These are phyloP conservation scores for Cheilosia vulpina DNA, from an alignment of 2,888 invertebrate species.

Conservation along the genomic window DNA sequence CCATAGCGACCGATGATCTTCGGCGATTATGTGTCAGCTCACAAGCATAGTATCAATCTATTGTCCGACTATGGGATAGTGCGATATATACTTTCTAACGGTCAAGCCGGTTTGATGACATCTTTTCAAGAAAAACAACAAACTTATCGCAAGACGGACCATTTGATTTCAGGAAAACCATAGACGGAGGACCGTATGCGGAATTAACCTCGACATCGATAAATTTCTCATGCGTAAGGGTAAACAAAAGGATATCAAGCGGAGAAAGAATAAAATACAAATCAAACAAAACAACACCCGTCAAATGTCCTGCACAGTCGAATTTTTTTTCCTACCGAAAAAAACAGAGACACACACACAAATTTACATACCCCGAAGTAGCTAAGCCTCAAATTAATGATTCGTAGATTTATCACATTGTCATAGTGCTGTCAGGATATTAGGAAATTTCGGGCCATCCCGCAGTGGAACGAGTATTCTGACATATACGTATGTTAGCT, in stretches of 20 bases:
- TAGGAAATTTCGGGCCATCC: conserved; percentile 66
- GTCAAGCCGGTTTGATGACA: conserved; percentile 67
- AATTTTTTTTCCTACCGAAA: conserved; percentile 25
- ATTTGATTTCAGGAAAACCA: conserved; percentile 43
- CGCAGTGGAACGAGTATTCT: conserved; percentile 70
- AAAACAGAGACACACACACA: conserved; percentile 10
- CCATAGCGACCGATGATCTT: conserved; percentile 70
- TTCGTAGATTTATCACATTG: conserved; percentile 78
- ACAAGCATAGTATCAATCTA: conserved; percentile 9
- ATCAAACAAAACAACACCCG: conserved; percentile 70
- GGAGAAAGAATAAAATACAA: conserved; percentile 61
- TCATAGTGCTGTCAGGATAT: conserved; percentile 74
- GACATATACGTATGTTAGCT: conserved; percentile 39
- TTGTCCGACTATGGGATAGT: conserved; percentile 45
- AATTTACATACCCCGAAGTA: conserved; percentile 51
- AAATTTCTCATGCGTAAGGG: conserved; percentile 71
- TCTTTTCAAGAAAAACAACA: conserved; percentile 37
- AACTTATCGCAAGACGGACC: conserved; percentile 18
- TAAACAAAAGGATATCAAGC: conserved; percentile 69
- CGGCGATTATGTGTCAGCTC: conserved; percentile 36
- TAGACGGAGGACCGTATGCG: conserved; percentile 25
- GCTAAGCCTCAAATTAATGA: conserved; percentile 79
- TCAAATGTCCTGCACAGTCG: conserved; percentile 64
- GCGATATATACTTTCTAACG: conserved; percentile 46
- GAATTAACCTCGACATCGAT: conserved; percentile 72